A percentile compares a stretch with the other conserved stretches of the same genome.
Conservation (phyloP, 2,113 vertebrate species). For the Balaeniceps rex region DNA sequence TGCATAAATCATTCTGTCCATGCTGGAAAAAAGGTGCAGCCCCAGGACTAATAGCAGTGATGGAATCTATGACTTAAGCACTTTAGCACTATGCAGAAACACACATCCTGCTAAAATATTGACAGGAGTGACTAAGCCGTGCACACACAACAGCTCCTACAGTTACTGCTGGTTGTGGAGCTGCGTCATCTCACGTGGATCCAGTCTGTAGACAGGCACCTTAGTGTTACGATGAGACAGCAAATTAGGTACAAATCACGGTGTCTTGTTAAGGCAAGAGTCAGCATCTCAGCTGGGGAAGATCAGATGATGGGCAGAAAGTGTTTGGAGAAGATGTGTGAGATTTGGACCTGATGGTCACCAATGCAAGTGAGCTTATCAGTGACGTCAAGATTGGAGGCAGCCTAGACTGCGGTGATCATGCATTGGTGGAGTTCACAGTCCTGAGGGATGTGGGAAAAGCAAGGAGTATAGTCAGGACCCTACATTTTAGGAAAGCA, state of each 20-base stretch:
- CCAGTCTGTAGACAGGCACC: not conserved
- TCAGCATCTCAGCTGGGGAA: not conserved
- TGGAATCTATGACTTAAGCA: not conserved
- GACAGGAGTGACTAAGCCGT: not conserved
- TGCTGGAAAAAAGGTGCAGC: not conserved
- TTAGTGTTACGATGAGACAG: not conserved
- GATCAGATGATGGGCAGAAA: not conserved
- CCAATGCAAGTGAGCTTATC: too few species aligned
- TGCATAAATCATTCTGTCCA: not conserved
- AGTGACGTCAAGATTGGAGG: too few species aligned
- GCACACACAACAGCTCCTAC: not conserved
- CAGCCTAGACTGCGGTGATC: too few species aligned
- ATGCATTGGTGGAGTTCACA: too few species aligned
- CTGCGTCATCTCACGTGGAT: fast-evolving
- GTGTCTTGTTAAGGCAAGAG: not conserved
- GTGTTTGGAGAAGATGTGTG: not conserved
- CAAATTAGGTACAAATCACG: not conserved
- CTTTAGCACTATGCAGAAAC: not conserved
- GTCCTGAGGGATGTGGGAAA: too few species aligned
- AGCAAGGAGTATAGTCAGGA: too few species aligned
- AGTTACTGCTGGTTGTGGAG: not conserved
- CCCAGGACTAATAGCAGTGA: not conserved
- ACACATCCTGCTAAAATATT: not conserved
- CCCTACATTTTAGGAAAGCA: too few species aligned
- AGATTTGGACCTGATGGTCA: too few species aligned